A percentile compares a stretch with the other conserved stretches of the same genome.
phyloP scores from a whole-genome alignment of 2,797 vertebrate species.

The Poecilia velifera region DNA sequence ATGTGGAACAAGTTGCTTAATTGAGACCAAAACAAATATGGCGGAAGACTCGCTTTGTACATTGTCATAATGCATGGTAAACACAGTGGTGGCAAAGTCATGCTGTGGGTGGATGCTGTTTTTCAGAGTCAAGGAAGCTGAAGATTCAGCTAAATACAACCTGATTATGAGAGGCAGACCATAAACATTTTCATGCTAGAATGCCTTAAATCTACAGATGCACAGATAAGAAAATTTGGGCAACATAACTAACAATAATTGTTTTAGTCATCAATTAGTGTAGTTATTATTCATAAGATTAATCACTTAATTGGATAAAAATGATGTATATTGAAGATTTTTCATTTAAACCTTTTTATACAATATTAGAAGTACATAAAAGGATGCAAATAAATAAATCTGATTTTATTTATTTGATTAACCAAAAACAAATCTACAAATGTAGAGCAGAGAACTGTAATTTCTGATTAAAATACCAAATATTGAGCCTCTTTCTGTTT shows the following conservation, averaged over 20 bases:
- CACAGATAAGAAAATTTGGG: too few species aligned
- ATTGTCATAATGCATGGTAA: neutral
- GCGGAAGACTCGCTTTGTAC: neutral
- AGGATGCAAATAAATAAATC: too few species aligned
- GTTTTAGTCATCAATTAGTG: too few species aligned
- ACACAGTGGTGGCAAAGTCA: neutral
- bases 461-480: neutral
- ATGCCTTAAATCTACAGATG: neutral
- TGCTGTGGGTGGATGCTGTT: neutral
- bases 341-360: too few species aligned
- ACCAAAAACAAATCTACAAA: too few species aligned
- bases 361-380: too few species aligned
- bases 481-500: slow-evolving; percentile 38
- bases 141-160: neutral
- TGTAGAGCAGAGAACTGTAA: neutral
- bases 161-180: neutral
- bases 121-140: neutral
- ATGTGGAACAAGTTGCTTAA: neutral
- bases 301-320: too few species aligned
- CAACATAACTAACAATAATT: too few species aligned
- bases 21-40: neutral
- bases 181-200: neutral
- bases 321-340: too few species aligned
- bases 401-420: too few species aligned
- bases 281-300: too few species aligned